Percentiles rank a stretch among this genome's conserved stretches.
Evolutionary conservation across 2,113 vertebrate genomes (phyloP).

Genomic region (Sceloporus undulatus): DNA sequence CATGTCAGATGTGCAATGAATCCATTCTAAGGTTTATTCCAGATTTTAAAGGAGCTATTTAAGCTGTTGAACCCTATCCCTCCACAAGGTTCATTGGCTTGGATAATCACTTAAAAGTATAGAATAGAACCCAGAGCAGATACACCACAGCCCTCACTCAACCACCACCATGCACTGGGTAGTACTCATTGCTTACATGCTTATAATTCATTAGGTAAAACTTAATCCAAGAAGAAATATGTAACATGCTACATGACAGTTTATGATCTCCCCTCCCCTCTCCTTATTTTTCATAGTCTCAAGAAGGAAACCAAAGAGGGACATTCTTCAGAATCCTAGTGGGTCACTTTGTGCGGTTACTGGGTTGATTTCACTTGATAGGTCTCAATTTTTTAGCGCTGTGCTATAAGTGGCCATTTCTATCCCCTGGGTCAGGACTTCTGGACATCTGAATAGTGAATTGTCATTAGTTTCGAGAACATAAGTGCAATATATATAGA

Average conservation of each 20-base stretch:
- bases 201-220: neutral
- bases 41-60: too few species aligned
- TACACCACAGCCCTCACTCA: too few species aligned
- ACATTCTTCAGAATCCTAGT: neutral
- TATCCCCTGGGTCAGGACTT: neutral
- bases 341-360: neutral
- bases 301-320: neutral
- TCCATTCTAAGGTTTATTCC: too few species aligned
- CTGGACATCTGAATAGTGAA: neutral
- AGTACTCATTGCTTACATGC: too few species aligned
- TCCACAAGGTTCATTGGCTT: neutral
- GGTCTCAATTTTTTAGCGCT: neutral
- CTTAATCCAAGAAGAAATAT: neutral
- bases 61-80: neutral
- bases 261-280: neutral
- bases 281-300: neutral
- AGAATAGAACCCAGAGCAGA: neutral
- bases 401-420: neutral
- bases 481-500: neutral
- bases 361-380: neutral
- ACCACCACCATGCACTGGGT: too few species aligned
- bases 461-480: neutral
- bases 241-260: neutral
- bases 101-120: neutral
- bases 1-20: too few species aligned